These are phyloP conservation scores for Dascyllus trimaculatus DNA, from an alignment of 2,113 vertebrate genomes.

Conservation along the genomic window DNA sequence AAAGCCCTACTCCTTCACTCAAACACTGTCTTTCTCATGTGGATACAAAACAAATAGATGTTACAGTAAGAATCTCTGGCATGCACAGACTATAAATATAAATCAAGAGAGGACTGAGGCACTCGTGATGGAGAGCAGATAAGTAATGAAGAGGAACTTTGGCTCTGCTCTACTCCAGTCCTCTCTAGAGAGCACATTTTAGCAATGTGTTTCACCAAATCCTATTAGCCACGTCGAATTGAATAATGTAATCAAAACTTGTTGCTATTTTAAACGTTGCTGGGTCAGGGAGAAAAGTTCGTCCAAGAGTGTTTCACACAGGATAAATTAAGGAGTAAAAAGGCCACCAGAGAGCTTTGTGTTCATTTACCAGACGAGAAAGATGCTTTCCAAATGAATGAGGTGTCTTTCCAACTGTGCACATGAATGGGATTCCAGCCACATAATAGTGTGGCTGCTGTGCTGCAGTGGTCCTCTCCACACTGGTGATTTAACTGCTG, in stretches of 20 bases:
- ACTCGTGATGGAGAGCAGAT: slow-evolving; percentile 54
- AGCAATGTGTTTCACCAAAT: slow-evolving; percentile 13
- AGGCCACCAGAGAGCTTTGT: slow-evolving; percentile 24
- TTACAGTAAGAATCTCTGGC: slow-evolving; percentile 61
- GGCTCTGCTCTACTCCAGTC: slow-evolving; percentile 12
- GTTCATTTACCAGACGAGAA: slow-evolving; percentile 43
- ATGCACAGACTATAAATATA: slow-evolving; percentile 69
- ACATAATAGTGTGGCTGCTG: slow-evolving; percentile 55
- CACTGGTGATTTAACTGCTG: slow-evolving; percentile 59
- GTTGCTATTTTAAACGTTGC: slow-evolving; percentile 9
- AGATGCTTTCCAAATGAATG: slow-evolving; percentile 45
- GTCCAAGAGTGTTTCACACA: not conserved
- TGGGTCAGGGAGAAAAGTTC: not conserved
- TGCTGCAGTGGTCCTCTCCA: slow-evolving; percentile 52
- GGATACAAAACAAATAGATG: slow-evolving; percentile 60
- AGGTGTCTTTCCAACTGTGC: slow-evolving; percentile 56
- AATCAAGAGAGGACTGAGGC: slow-evolving; percentile 61
- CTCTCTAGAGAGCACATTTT: slow-evolving; percentile 33
- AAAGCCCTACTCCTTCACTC: slow-evolving; percentile 17
- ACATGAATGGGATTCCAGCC: slow-evolving; percentile 57
- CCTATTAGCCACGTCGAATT: slow-evolving; percentile 5
- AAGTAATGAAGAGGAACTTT: slow-evolving; percentile 53
- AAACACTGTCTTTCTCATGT: slow-evolving; percentile 38
- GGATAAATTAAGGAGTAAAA: slow-evolving; percentile 31
- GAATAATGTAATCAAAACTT: slow-evolving; percentile 29